phyloP scores from a whole-genome alignment of 2,797 vertebrate species.

The Coendou prehensilis region DNA sequence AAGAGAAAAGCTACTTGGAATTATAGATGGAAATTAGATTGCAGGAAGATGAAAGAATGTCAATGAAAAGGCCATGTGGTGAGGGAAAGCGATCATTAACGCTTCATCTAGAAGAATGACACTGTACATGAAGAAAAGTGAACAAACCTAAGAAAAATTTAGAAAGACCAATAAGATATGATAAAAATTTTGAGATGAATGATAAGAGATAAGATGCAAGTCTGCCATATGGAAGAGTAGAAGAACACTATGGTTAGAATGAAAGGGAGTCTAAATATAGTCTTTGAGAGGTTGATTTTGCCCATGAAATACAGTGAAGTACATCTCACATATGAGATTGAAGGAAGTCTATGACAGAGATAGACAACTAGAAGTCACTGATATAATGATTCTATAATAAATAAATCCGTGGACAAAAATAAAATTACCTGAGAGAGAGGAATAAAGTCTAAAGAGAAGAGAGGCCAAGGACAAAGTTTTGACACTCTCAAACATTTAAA shows the following conservation, averaged over 20 bases:
- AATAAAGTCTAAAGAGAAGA: slow-evolving; percentile 10
- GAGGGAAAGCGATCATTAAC: background rate
- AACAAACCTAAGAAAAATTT: background rate
- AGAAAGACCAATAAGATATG: background rate
- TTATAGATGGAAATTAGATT: background rate
- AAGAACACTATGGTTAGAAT: background rate
- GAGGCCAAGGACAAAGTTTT: background rate
- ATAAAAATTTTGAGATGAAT: slow-evolving; percentile 4
- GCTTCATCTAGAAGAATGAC: background rate
- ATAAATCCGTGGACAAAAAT: background rate
- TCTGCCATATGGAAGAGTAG: background rate
- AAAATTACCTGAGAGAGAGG: background rate
- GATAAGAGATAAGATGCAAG: background rate
- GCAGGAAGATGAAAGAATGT: background rate
- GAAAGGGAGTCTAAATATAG: background rate
- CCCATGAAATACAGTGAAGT: background rate
- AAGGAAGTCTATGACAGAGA: background rate
- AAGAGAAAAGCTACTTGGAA: background rate
- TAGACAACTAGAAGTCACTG: background rate
- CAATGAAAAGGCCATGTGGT: background rate
- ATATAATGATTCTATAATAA: background rate
- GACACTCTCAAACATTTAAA: slow-evolving; percentile 43
- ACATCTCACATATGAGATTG: background rate
- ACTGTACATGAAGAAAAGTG: background rate
- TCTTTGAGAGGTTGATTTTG: background rate